Evolutionary conservation across 30 jellyfish, hydroid and myxozoan species (phyloP).

Genomic region (Aurelia coerulea): DNA sequence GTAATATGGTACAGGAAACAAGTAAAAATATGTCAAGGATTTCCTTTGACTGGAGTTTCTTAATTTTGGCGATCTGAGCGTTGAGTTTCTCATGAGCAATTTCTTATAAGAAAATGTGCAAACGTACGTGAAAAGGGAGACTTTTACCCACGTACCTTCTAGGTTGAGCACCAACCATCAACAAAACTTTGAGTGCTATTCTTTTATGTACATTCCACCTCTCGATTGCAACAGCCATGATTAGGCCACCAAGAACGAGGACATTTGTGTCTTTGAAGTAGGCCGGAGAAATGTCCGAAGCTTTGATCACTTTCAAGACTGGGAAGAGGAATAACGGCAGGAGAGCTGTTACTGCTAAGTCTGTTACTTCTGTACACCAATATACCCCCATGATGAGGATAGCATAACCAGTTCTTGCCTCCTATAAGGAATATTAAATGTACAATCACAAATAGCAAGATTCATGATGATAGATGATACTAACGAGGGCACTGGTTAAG

Average conservation of each 20-base stretch:
- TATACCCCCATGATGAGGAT: conserved; percentile 83
- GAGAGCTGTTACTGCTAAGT: conserved; percentile 92
- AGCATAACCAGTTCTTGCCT: conserved; percentile 83
- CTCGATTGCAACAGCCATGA: conserved; percentile 90
- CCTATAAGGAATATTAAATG: conserved; percentile 55
- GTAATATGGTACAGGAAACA: no score
- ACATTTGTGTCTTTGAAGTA: conserved; percentile 86
- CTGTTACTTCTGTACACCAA: conserved; percentile 96
- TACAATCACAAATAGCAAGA: no score
- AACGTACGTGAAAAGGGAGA: not conserved
- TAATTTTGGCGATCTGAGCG: no score
- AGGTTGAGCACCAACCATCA: conserved; percentile 91
- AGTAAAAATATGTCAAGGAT: no score
- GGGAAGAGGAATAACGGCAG: conserved; percentile 90
- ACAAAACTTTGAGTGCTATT: conserved; percentile 78
- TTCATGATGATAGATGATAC: no score
- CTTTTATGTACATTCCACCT: conserved; percentile 94
- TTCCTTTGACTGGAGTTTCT: no score
- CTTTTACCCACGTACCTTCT: conserved; percentile 55
- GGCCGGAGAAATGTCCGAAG: conserved; percentile 57
- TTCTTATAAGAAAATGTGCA: no score
- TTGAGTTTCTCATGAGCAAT: no score
- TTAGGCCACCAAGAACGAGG: conserved; percentile 88
- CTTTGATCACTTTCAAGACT: conserved; percentile 65
- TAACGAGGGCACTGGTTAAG: no score